Base-by-base conservation (phyloP, 2,888 invertebrate species). In the Melanotus villosus region DNA sequence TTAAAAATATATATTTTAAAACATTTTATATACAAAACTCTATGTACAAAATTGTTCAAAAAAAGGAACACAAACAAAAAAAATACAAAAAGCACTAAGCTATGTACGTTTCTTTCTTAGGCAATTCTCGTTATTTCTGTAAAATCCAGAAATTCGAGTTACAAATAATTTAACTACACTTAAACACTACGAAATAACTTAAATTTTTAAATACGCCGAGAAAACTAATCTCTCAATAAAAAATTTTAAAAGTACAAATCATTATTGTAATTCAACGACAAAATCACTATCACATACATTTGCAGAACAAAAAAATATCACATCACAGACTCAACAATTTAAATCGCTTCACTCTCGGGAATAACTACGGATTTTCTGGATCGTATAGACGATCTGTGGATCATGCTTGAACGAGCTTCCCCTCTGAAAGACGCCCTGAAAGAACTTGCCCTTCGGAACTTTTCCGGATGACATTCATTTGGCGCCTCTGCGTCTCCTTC, bases 351-450 rank as follows among this genome's bases (percentile, higher is more conserved):
- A 14, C 12, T 21, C 30, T 65, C 57, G 5, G 57, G 63, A 9
- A 63, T 63, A 30, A 12, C 56, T 26, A 60, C 59, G 0, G 86
- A 85, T 74, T 84, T 84, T 59, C 87, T 84, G 7, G 88, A 88
- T 71, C 88, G 83, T 9, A 86, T 80, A 41, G 88, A 88, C 12
- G 86, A 86, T 69, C 88, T 83, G 64, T 88, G 86, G 65, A 89
- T 81, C 76, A 89, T 87, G 74, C 89, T 91, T 2, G 91, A 89
- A 59, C 90, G 85, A 1, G 89, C 85, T 81, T 91, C 92, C 0
- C 91, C 92, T 12, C 91, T 86, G 16, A 90, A 86, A 0, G 90
- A 89, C 0, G 90, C 90, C 62, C 89, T 85, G 68, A 89, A 84
- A 1, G 91, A 90, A 54, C 88, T 86, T 58, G 87, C 82, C 26